Percentiles rank a stretch among this genome's conserved stretches.
Conservation (phyloP, 2,888 invertebrate genomes). For the Cephus nigrinus region DNA sequence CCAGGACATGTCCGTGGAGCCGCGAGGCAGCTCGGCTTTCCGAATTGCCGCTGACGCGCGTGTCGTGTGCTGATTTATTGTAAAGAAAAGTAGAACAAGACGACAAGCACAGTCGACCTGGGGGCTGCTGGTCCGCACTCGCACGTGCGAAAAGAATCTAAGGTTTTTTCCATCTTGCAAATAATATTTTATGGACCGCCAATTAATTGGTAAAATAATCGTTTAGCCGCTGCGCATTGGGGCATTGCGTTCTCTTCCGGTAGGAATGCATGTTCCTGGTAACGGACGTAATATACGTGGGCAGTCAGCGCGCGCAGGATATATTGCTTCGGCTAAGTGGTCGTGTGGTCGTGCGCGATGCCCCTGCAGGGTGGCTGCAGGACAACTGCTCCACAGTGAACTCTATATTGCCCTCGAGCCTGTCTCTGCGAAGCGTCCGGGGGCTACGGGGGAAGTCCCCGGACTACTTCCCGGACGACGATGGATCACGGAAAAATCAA, state of each 20-base stretch:
- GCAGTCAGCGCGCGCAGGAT: constrained; percentile 58
- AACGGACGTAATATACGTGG: constrained; percentile 58
- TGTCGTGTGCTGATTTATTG: too few relatives aligned
- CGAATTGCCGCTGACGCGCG: too few relatives aligned
- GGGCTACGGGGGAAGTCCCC: too few relatives aligned
- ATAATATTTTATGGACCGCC: constrained; percentile 30
- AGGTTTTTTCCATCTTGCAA: background rate
- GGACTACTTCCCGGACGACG: background rate
- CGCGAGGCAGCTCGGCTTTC: too few relatives aligned
- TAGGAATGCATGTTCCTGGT: constrained; percentile 40
- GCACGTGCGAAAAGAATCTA: background rate
- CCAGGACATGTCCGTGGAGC: too few relatives aligned
- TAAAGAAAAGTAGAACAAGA: too few relatives aligned
- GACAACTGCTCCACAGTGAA: background rate
- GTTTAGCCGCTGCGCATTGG: constrained; percentile 50
- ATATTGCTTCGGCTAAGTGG: constrained; percentile 58
- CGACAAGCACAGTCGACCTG: too few relatives aligned
- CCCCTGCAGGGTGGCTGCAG: constrained; percentile 12
- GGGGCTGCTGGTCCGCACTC: too few relatives aligned
- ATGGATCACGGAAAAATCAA: background rate
- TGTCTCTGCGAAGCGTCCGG: too few relatives aligned
- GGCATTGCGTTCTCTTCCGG: constrained; percentile 43
- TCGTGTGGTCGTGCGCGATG: constrained; percentile 26
- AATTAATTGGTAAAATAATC: constrained; percentile 62
- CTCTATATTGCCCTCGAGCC: too few relatives aligned